A percentile compares a stretch with the other conserved stretches of the same genome.
Conservation (phyloP, 2,113 vertebrate genomes). For the Gallinago media region DNA sequence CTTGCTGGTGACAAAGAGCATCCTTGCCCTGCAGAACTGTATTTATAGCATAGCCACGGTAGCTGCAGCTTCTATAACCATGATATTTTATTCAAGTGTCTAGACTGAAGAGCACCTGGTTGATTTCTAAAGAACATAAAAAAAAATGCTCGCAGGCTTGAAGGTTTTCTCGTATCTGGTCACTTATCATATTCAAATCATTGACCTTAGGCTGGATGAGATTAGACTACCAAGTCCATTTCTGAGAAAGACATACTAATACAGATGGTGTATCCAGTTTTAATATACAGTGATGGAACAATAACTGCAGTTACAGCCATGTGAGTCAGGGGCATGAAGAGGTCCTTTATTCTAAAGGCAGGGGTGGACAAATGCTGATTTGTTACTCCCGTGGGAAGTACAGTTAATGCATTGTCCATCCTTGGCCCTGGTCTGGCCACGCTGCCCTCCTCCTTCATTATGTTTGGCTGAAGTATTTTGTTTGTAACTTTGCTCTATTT, state of each 20-base stretch:
- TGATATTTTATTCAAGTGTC: background rate
- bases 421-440: background rate
- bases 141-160: background rate
- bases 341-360: background rate
- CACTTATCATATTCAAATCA: background rate
- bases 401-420: background rate
- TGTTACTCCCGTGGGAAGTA: conserved; percentile 3
- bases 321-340: background rate
- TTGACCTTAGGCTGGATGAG: background rate
- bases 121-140: background rate
- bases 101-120: background rate
- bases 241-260: background rate
- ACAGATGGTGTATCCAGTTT: background rate
- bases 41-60: background rate
- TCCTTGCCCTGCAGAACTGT: background rate
- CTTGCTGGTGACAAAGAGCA: background rate
- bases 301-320: background rate
- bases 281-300: background rate
- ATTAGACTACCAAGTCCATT: background rate
- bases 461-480: conserved; percentile 17
- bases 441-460: background rate
- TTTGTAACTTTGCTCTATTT: background rate
- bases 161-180: background rate
- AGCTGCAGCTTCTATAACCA: background rate
- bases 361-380: background rate